Evolutionary conservation across 2,797 vertebrate species (phyloP).

Genomic region (Sciaenops ocellatus): DNA sequence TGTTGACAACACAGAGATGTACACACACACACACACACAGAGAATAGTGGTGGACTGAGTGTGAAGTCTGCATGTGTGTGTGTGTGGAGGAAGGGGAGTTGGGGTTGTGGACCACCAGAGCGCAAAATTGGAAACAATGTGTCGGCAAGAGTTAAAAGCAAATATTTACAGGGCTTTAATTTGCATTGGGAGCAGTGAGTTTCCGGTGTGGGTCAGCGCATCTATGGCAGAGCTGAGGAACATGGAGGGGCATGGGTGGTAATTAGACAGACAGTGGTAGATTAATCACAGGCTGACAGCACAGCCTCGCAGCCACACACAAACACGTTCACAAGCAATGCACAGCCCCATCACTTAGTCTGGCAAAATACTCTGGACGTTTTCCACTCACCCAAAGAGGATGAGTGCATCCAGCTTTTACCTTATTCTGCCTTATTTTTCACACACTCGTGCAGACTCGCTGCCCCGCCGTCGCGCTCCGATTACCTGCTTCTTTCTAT

Average conservation of each 20-base stretch:
- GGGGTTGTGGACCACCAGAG: slow-evolving; percentile 70
- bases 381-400: slow-evolving; percentile 25
- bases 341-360: slow-evolving; percentile 38
- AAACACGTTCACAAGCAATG: slow-evolving; percentile 42
- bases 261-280: slow-evolving; percentile 80
- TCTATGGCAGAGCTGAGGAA: slow-evolving; percentile 43
- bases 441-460: slow-evolving; percentile 7
- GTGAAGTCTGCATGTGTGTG: slow-evolving; percentile 28
- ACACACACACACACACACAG: slow-evolving; percentile 1
- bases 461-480: slow-evolving; percentile 53
- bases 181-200: slow-evolving; percentile 62
- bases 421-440: slow-evolving; percentile 17
- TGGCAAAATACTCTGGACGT: slow-evolving; percentile 27
- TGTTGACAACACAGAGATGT: slow-evolving; percentile 51
- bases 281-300: slow-evolving; percentile 80
- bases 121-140: slow-evolving; percentile 84
- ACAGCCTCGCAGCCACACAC: slow-evolving; percentile 46
- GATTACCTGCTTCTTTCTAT: slow-evolving; percentile 50
- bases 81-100: slow-evolving; percentile 4
- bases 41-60: not conserved
- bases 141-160: slow-evolving; percentile 82
- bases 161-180: slow-evolving; percentile 86
- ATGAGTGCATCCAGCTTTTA: slow-evolving; percentile 31
- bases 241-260: slow-evolving; percentile 62
- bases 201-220: slow-evolving; percentile 74